Conservation (phyloP, 30 jellyfish, hydroid and myxozoan genomes). For the Cassiopea andromeda region DNA sequence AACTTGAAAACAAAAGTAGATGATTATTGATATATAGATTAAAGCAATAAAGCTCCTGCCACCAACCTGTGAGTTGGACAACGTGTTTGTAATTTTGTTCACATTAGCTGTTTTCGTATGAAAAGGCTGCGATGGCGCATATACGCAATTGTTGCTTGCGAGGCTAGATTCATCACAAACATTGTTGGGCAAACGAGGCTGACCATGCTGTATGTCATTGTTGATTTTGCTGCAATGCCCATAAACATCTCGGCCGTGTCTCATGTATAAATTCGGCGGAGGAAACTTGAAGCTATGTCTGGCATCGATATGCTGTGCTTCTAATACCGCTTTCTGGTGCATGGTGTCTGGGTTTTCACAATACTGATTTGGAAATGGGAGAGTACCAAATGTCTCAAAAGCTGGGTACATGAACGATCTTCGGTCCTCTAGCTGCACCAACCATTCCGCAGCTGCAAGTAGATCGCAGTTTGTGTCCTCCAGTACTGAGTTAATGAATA, state of each 20-base stretch:
- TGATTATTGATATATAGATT: too few relatives aligned
- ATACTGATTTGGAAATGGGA: slow-evolving; percentile 35
- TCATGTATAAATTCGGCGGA: neutral
- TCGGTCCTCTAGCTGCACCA: slow-evolving; percentile 66
- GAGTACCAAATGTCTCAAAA: slow-evolving; percentile 44
- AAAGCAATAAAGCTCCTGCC: too few relatives aligned
- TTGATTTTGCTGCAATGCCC: neutral
- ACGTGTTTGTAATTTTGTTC: neutral
- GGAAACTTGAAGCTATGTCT: neutral
- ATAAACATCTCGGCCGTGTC: neutral
- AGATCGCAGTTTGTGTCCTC: slow-evolving; percentile 66
- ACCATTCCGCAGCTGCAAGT: slow-evolving; percentile 75
- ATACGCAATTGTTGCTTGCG: slow-evolving; percentile 7
- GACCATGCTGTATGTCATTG: neutral
- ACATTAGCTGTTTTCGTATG: neutral
- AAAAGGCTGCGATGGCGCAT: neutral
- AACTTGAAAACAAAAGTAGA: too few relatives aligned
- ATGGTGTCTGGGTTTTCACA: slow-evolving; percentile 21
- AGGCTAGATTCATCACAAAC: slow-evolving; percentile 14
- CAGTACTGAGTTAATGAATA: slow-evolving; percentile 61
- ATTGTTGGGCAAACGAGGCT: slow-evolving; percentile 1
- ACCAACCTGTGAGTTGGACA: slow-evolving; percentile 11
- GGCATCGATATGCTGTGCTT: neutral
- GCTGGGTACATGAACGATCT: slow-evolving; percentile 71
- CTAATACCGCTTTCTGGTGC: slow-evolving; percentile 1